A percentile compares a stretch with the other conserved stretches of the same genome.
phyloP scores from a whole-genome alignment of 2,888 invertebrate genomes.

The Achlya flavicornis region DNA sequence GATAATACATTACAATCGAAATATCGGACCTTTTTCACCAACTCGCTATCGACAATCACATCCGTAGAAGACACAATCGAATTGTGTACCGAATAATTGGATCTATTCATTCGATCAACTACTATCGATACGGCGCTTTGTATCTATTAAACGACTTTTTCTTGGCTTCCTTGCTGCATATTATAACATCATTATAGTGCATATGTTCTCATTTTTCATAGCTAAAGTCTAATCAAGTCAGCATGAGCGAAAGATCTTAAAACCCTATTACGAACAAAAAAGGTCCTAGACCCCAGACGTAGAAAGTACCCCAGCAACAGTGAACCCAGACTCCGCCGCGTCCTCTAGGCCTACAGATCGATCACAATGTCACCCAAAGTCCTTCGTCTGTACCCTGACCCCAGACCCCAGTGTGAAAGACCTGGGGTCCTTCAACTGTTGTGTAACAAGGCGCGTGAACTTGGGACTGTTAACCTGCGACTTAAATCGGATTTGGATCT shows the following conservation, averaged over 20 bases:
- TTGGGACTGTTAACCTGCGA: constrained; percentile 7
- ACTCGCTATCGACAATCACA: background rate
- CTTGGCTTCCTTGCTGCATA: background rate
- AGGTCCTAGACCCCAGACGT: background rate
- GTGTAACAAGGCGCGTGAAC: constrained; percentile 30
- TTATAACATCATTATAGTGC: too few species aligned
- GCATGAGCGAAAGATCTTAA: too few species aligned
- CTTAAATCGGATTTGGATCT: background rate
- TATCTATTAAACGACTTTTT: background rate
- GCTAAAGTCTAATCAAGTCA: too few species aligned
- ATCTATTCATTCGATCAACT: constrained; percentile 1
- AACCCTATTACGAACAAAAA: background rate
- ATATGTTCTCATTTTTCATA: too few species aligned
- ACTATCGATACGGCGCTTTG: background rate
- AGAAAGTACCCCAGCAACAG: constrained; percentile 3
- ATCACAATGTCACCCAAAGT: constrained; percentile 44
- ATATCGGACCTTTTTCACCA: background rate
- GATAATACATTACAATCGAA: constrained; percentile 1
- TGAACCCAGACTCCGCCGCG: background rate
- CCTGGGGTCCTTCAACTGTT: constrained; percentile 42
- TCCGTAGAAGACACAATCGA: background rate
- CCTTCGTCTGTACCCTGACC: constrained; percentile 33
- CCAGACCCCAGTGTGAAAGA: constrained; percentile 41
- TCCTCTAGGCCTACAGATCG: constrained; percentile 10
- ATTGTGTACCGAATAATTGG: constrained; percentile 15